These are phyloP conservation scores for Elanoides forficatus DNA, from an alignment of 2,113 vertebrate genomes.

Conservation along the genomic window DNA sequence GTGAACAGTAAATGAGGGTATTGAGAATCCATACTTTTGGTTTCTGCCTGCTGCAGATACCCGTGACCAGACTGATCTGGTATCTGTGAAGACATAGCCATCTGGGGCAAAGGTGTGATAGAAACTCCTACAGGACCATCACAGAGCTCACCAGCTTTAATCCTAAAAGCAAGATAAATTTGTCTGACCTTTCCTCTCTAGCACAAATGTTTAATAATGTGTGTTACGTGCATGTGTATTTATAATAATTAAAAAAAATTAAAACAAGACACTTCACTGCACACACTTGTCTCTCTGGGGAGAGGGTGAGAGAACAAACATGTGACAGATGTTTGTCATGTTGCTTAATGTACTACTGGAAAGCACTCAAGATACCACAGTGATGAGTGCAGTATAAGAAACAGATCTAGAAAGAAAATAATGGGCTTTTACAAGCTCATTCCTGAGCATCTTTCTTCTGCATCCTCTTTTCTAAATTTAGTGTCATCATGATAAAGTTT, in stretches of 20 bases:
- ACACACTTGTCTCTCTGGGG: slow-evolving; percentile 44
- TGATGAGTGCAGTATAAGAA: slow-evolving; percentile 63
- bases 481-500: not conserved
- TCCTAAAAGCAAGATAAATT: not conserved
- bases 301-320: slow-evolving; percentile 57
- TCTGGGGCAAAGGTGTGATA: not conserved
- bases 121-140: not conserved
- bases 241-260: slow-evolving; percentile 47
- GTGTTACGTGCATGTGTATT: slow-evolving; percentile 29
- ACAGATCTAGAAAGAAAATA: slow-evolving; percentile 50
- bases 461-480: slow-evolving; percentile 6
- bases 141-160: not conserved
- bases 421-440: slow-evolving; percentile 45
- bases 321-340: slow-evolving; percentile 62
- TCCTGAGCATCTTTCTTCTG: slow-evolving; percentile 40
- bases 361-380: slow-evolving; percentile 63
- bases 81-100: not conserved
- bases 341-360: slow-evolving; percentile 66
- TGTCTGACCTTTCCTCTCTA: slow-evolving; percentile 16
- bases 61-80: not conserved
- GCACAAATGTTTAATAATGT: not conserved
- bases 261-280: slow-evolving; percentile 38
- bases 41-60: not conserved
- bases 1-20: not conserved
- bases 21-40: not conserved